Evolutionary conservation across 2,888 invertebrate species (phyloP).

Genomic region (Lottia scabra): DNA sequence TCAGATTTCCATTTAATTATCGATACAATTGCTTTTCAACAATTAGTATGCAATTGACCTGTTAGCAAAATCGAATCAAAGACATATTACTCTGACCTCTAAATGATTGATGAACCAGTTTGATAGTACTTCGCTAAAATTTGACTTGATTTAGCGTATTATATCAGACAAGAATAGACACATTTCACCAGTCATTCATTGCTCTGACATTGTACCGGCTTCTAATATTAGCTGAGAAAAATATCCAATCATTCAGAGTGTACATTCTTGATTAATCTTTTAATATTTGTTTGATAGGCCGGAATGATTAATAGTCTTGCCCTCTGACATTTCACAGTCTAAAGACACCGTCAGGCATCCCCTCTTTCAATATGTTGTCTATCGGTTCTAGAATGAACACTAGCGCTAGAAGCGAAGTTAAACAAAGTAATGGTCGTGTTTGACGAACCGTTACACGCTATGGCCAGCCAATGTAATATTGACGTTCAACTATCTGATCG

Average conservation of each 20-base stretch:
- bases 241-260: background rate
- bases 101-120: too few species aligned
- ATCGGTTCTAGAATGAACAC: background rate
- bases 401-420: background rate
- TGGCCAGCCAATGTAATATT: background rate
- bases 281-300: conserved; percentile 1
- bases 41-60: too few species aligned
- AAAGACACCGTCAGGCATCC: background rate
- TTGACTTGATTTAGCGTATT: too few species aligned
- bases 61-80: too few species aligned
- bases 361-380: background rate
- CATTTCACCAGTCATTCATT: too few species aligned
- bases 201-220: background rate
- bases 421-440: background rate
- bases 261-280: conserved; percentile 1
- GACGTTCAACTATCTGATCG: background rate
- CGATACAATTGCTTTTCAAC: too few species aligned
- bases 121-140: too few species aligned
- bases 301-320: background rate
- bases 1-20: too few species aligned
- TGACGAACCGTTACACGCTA: background rate
- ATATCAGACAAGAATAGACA: too few species aligned
- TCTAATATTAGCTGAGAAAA: background rate
- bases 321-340: background rate
- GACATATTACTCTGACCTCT: too few species aligned